Base-by-base conservation (phyloP, 2,797 vertebrate species). In the Lithobates sylvaticus region DNA sequence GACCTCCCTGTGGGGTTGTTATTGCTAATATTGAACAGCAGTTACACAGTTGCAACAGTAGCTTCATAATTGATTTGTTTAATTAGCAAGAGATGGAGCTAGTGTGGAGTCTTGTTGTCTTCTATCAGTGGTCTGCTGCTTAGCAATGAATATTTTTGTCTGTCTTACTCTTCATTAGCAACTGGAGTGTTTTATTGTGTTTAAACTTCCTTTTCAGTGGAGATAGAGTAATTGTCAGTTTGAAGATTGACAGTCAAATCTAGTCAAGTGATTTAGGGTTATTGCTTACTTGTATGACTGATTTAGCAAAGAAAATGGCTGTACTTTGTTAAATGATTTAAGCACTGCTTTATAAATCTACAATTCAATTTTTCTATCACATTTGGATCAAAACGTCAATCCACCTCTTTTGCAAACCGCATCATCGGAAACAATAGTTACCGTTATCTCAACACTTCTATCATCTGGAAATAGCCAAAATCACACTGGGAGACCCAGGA, bases 11-110 rank as follows among this genome's bases (percentile, higher is more conserved):
- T 95, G 97, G 97, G 96, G 96, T 94, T 96, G 93, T 97, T 97
- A 97, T 94, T 96, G 95, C 95, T 93, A 93, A 95, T 94, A 93
- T 95, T 95, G 95, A 97, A 97, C 97, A 98, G 97, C 96, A 97
- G 97, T 97, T 97, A 96, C 96, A 95, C 96, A 94, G 96, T 96
- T 96, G 96, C 94, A 94, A 97, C 96, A 96, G 96, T 95, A 97
- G 96, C 94, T 93, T 96, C 95, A 97, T 99, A 99, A 99, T 99
- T 99, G 98, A 99, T 99, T 99, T 95, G 95, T 98, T 99, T 99
- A 99, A 99, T 99, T 99, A 98, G 97, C 96, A 94, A 92, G 96
- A 97, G 96, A 97, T 96, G 95, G 95, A 96, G 95, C 95, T 95
- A 93, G 92, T 88, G 90, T 92, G 93, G 92, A 92, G 90, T 96